Percentiles rank a stretch among this genome's conserved stretches.
phyloP scores from a whole-genome alignment of 1,140 invertebrate genomes.

The Leptinotarsa defecta region DNA sequence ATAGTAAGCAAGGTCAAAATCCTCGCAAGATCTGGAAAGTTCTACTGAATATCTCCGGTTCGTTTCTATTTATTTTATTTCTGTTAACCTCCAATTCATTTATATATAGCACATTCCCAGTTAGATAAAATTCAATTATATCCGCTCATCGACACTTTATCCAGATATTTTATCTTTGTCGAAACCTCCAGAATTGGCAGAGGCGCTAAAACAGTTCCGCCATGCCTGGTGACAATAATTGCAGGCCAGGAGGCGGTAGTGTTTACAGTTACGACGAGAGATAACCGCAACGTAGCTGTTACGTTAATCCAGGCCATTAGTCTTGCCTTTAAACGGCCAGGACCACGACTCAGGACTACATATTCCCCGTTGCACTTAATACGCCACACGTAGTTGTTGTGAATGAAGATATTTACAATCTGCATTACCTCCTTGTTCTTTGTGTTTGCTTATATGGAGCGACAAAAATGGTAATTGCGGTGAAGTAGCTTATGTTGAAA shows the following conservation, averaged over 20 bases:
- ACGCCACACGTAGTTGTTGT: conserved; percentile 9
- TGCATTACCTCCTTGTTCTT: conserved; percentile 1
- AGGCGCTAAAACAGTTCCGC: background rate
- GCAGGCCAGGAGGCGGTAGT: conserved; percentile 7
- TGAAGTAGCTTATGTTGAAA: background rate
- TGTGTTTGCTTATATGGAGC: conserved; percentile 9
- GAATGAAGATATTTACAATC: conserved; percentile 9
- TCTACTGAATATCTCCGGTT: no score
- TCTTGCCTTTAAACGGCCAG: conserved; percentile 13
- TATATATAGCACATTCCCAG: no score
- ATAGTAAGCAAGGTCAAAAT: no score
- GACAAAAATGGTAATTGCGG: conserved; percentile 1
- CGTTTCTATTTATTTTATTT: no score
- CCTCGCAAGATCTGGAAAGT: no score
- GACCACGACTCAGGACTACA: conserved; percentile 9
- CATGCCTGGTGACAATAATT: conserved; percentile 4
- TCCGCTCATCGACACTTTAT: no score
- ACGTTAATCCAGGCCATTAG: conserved; percentile 26
- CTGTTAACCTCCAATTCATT: no score
- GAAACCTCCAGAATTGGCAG: background rate
- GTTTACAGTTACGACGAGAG: conserved; percentile 26
- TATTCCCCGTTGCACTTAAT: conserved; percentile 3
- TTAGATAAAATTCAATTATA: no score
- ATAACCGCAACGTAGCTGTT: conserved; percentile 27
- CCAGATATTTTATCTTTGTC: no score